Evolutionary conservation across 2,797 vertebrate species (phyloP), one percentile per base, ranked within the genome.

Genomic region (Oophaga sylvatica): DNA sequence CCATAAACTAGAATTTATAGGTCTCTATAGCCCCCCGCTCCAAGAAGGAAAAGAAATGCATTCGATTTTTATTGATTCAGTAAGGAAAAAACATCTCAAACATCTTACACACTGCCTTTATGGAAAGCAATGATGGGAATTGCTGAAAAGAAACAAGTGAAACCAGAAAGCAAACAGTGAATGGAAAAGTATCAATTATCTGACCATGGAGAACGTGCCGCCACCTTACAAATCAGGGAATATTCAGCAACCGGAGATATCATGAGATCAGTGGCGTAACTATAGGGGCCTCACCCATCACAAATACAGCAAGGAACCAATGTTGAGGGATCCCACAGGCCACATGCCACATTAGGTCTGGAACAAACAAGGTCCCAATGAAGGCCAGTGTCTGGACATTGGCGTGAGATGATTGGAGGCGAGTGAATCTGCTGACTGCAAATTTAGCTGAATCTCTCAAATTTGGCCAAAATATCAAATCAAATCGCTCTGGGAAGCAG

Each of bases 1-100:
- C 60, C 77, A 86, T 60, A 70, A 84, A 59, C 19, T 70, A 79
- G 57, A 85, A 85, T 78, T 85, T 77, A 77, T 77, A 53, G 60
- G 73, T 65, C 45, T 77, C 83, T 85, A 11, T 79, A 85, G 75
- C 60, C 53, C 48, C 48, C 75, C n/a, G 20, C 62, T 19, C 65
- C 71, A 35, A 35, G 57, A 60, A 79, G 75, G 26, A 78, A 85
- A 85, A 77, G 17, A 41, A 68, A 78, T 56, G 20, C 45, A 85
- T 68, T 57, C 5, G 62, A 85, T 85, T 85, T 70, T 73, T 80
- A 86, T 86, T 62, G 63, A 80, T 86, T 56, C 26, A 15, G 15
- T 5, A 60, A 20, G 31, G 19, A 41, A 80, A 45, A 20, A 80
- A 60, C 29, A 80, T 80, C 13, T 16, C 29, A 9, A 31, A 48